Conservation (phyloP, 2,113 vertebrate genomes). For the Amazona vittata region DNA sequence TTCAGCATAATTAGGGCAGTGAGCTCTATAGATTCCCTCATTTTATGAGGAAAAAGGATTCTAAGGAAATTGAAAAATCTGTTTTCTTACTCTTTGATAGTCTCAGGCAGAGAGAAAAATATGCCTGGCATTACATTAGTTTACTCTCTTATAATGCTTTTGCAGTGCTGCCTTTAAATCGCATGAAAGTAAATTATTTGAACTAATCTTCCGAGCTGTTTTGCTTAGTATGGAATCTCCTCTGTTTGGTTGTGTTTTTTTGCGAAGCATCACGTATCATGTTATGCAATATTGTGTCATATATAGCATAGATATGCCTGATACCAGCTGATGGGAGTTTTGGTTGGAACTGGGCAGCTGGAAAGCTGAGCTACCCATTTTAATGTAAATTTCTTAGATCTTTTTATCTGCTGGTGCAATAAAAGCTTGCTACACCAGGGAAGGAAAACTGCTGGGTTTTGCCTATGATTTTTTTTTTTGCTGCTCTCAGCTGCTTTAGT, state of each 20-base stretch:
- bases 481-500: neutral
- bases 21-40: neutral
- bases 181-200: neutral
- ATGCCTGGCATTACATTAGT: neutral
- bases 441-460: neutral
- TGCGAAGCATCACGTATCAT: neutral
- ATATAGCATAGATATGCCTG: neutral
- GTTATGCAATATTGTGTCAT: neutral
- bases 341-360: neutral
- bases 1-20: neutral
- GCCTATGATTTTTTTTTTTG: neutral
- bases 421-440: neutral
- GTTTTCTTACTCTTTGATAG: neutral
- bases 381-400: neutral
- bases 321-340: neutral
- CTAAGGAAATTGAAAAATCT: neutral
- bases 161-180: neutral
- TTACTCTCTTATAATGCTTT: neutral
- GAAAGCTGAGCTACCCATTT: neutral
- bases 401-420: neutral
- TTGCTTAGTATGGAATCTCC: neutral
- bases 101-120: neutral
- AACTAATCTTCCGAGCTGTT: neutral
- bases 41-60: neutral
- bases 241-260: accelerated